A percentile compares a stretch with the other conserved stretches of the same genome.
These are phyloP conservation scores for Acanthurus leucopareius DNA, from an alignment of 2,797 vertebrate genomes.

Conservation along the genomic window DNA sequence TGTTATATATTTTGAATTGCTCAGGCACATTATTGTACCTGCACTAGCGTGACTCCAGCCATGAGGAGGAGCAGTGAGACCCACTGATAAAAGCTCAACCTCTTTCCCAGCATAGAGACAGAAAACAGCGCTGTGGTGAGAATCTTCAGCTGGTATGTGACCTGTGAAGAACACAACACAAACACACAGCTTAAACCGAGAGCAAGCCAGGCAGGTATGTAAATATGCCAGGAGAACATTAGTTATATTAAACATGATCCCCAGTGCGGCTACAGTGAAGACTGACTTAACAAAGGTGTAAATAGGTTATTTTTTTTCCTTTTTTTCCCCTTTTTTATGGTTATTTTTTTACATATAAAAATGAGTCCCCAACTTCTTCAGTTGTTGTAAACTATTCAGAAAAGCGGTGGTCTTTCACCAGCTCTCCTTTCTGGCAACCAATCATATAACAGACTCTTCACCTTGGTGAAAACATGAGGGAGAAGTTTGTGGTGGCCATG, in stretches of 20 bases:
- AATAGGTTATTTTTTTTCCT: too few species aligned
- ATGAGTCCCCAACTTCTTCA: too few species aligned
- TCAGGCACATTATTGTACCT: constrained; percentile 82
- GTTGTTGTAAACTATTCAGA: too few species aligned
- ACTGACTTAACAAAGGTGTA: too few species aligned
- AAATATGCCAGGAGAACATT: background rate
- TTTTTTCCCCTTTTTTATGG: too few species aligned
- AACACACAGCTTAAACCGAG: background rate
- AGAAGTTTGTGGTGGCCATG: too few species aligned
- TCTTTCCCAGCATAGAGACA: constrained; percentile 94
- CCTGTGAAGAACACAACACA: constrained; percentile 78
- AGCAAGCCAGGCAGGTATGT: background rate
- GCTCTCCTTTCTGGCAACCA: too few species aligned
- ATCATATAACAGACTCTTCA: too few species aligned
- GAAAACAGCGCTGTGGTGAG: constrained; percentile 98
- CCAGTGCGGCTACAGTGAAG: background rate
- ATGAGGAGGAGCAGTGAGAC: constrained; percentile 93
- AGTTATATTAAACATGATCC: background rate
- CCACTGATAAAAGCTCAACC: constrained; percentile 92
- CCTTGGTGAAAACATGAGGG: too few species aligned
- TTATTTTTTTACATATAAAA: too few species aligned
- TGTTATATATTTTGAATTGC: background rate
- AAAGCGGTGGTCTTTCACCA: too few species aligned
- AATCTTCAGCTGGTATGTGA: constrained; percentile 98
- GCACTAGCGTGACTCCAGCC: constrained; percentile 94